A percentile compares a stretch with the other conserved stretches of the same genome.
These are phyloP conservation scores for Larimichthys crocea DNA, from an alignment of 2,113 vertebrate species.

Conservation along the genomic window DNA sequence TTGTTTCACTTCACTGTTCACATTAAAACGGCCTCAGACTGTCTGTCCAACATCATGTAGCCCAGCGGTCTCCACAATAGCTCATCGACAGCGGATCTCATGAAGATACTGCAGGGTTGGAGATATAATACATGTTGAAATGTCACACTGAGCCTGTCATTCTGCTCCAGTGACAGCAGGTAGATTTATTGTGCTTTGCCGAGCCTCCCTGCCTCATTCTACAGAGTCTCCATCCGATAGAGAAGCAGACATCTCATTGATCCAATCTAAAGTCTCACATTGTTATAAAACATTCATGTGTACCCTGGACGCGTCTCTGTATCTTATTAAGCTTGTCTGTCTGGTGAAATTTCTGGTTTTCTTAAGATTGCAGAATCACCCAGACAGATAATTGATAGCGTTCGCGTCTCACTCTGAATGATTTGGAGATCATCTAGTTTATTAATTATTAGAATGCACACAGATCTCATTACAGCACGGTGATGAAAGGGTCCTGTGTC, in stretches of 20 bases:
- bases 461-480: slow-evolving; percentile 54
- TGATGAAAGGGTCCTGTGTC: slow-evolving; percentile 50
- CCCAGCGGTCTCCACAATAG: slow-evolving; percentile 36
- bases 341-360: slow-evolving; percentile 46
- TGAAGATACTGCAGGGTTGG: slow-evolving; percentile 39
- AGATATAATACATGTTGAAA: slow-evolving; percentile 56
- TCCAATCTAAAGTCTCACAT: slow-evolving; percentile 49
- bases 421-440: slow-evolving; percentile 48
- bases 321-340: slow-evolving; percentile 45
- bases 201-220: background rate
- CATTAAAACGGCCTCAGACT: slow-evolving; percentile 41
- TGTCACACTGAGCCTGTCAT: slow-evolving; percentile 58
- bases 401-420: slow-evolving; percentile 43
- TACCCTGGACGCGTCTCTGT: background rate
- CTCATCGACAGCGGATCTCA: slow-evolving; percentile 38
- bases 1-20: slow-evolving; percentile 54
- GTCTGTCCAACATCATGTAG: slow-evolving; percentile 22
- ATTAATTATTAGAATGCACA: slow-evolving; percentile 61
- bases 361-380: slow-evolving; percentile 39
- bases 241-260: slow-evolving; percentile 43
- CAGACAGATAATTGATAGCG: slow-evolving; percentile 52
- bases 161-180: slow-evolving; percentile 41
- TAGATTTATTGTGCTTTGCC: slow-evolving; percentile 40
- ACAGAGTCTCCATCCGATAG: slow-evolving; percentile 18
- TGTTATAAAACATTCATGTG: slow-evolving; percentile 58